Evolutionary conservation across 2,113 vertebrate species (phyloP).

Genomic region (Felis chaus): DNA sequence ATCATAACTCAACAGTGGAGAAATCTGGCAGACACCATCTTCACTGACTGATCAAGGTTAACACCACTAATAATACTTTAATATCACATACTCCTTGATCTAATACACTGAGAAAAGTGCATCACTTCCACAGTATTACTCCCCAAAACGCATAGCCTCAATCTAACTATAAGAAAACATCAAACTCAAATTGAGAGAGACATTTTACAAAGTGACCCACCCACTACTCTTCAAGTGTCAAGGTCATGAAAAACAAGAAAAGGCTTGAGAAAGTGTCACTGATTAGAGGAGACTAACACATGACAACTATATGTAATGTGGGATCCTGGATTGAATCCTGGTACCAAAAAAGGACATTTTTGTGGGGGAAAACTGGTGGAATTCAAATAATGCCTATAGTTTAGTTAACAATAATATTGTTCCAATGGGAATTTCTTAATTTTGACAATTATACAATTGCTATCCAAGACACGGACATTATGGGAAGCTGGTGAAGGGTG

Average conservation of each 20-base stretch:
- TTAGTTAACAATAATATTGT: neutral
- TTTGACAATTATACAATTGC: constrained; percentile 17
- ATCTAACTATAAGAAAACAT: constrained; percentile 2
- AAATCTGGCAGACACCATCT: neutral
- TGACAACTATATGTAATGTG: neutral
- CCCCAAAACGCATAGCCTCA: neutral
- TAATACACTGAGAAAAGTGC: neutral
- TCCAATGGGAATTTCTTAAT: neutral
- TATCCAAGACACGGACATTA: neutral
- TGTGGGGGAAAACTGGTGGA: neutral
- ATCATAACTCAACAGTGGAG: neutral
- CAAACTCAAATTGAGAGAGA: neutral
- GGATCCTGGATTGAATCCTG: neutral
- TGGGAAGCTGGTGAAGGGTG: neutral
- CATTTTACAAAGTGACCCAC: constrained; percentile 38
- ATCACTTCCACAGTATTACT: neutral
- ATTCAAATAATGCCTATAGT: neutral
- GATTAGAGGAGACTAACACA: neutral
- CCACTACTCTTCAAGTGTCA: constrained; percentile 12
- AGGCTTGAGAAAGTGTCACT: neutral
- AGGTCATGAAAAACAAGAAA: constrained; percentile 40
- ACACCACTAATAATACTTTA: neutral
- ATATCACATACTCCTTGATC: neutral
- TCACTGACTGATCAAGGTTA: neutral
- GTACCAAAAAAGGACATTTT: neutral